Conservation (phyloP, 1,140 invertebrate species). For the Nixonia krombeini region DNA sequence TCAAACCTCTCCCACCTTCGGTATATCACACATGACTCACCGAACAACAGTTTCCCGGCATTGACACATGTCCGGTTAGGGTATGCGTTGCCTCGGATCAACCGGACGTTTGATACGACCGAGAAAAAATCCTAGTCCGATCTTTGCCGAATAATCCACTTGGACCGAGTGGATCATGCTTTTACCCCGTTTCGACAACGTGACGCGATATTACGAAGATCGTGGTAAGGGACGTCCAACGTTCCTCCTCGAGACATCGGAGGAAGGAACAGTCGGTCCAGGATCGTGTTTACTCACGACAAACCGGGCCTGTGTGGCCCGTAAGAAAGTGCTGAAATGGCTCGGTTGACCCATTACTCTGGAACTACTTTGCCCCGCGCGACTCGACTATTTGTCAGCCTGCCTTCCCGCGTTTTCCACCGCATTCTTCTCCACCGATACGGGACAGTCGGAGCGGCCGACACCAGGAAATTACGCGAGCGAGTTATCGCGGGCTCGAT, state of each 20-base stretch:
- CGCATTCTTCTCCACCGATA: constrained; percentile 2
- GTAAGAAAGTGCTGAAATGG: constrained; percentile 1
- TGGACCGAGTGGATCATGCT: too few species aligned
- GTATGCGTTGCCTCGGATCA: too few species aligned
- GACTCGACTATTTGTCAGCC: not conserved
- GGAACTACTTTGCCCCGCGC: not conserved
- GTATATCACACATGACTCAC: not conserved
- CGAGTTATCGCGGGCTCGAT: constrained; percentile 30
- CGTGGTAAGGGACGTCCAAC: too few species aligned
- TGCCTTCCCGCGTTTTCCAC: not conserved
- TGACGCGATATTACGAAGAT: too few species aligned
- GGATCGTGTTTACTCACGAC: not conserved
- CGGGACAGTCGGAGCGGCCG: not conserved
- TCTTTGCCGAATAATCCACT: too few species aligned
- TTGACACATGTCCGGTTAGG: too few species aligned
- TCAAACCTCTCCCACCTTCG: not conserved
- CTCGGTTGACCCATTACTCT: constrained; percentile 1
- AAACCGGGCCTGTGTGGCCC: not conserved
- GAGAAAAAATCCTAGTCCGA: too few species aligned
- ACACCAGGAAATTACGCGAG: not conserved
- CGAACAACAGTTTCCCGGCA: too few species aligned
- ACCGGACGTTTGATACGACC: too few species aligned
- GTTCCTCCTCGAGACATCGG: too few species aligned
- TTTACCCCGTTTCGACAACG: too few species aligned
- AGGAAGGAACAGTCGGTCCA: too few species aligned